Evolutionary conservation across 2,113 vertebrate genomes (phyloP).

Genomic region (Anoura caudifer): DNA sequence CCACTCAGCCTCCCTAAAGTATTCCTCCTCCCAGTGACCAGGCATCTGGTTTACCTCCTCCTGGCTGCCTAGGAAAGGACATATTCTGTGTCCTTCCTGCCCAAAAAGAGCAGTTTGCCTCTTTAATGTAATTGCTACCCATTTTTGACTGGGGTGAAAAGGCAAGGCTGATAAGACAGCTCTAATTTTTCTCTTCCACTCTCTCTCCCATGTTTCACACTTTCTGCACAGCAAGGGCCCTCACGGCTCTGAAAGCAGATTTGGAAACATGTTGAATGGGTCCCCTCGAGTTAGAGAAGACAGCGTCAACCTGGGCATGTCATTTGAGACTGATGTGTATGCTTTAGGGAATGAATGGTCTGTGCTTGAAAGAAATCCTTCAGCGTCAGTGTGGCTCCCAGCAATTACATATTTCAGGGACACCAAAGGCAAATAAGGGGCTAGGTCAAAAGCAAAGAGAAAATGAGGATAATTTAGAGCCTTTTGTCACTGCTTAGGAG

Average conservation of each 20-base stretch:
- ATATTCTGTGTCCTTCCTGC: background rate
- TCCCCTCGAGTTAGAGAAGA: background rate
- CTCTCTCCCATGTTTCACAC: background rate
- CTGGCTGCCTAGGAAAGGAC: background rate
- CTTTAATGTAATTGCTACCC: background rate
- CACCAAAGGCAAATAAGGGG: background rate
- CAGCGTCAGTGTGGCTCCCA: background rate
- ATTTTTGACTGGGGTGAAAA: background rate
- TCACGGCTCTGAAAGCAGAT: background rate
- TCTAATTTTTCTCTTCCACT: background rate
- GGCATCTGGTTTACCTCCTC: background rate
- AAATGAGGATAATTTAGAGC: background rate
- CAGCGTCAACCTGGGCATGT: background rate
- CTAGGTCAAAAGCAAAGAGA: background rate
- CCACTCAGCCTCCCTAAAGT: background rate
- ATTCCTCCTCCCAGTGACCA: background rate
- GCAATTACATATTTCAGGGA: background rate
- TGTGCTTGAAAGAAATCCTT: background rate
- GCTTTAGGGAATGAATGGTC: constrained; percentile 47
- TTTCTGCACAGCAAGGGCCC: background rate
- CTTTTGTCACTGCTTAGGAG: background rate
- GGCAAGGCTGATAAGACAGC: background rate
- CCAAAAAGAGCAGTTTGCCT: background rate
- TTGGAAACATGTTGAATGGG: background rate
- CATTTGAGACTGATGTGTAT: background rate